phyloP scores from a whole-genome alignment of 2,113 vertebrate genomes.

The Amazona guildingii region DNA sequence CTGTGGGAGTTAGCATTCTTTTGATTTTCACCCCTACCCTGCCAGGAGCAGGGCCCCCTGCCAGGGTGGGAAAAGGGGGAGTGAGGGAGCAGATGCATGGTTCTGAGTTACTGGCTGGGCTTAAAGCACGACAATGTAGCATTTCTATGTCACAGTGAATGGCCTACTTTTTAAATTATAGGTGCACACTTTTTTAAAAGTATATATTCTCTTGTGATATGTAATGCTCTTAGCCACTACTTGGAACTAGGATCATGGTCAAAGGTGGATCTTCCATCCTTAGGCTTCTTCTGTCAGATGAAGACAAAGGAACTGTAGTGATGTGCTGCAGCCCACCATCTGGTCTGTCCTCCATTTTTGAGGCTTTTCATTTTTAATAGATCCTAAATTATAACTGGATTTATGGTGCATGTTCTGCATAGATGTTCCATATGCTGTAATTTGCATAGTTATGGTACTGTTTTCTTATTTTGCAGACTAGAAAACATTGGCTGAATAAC shows the following conservation, averaged over 20 bases:
- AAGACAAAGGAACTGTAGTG: background rate
- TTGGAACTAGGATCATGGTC: background rate
- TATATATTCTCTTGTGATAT: background rate
- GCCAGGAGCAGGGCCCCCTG: background rate
- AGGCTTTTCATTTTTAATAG: background rate
- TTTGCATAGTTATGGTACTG: background rate
- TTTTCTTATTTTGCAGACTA: background rate
- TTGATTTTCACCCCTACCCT: background rate
- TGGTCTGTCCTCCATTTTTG: background rate
- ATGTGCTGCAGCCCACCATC: background rate
- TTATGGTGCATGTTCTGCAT: background rate
- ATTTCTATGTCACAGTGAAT: background rate
- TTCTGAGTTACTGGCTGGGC: background rate
- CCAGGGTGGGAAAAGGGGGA: background rate
- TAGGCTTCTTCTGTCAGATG: background rate
- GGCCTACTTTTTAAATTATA: background rate
- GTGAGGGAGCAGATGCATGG: background rate
- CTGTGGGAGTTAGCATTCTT: background rate
- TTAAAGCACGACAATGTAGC: background rate
- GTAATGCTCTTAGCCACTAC: background rate
- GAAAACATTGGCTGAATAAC: background rate
- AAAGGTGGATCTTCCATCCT: background rate
- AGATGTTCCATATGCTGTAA: background rate
- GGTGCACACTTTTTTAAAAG: background rate
- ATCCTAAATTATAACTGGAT: background rate